A percentile compares a stretch with the other conserved stretches of the same genome.
Evolutionary conservation across 2,113 vertebrate species (phyloP).

Genomic region (Rhea americana): DNA sequence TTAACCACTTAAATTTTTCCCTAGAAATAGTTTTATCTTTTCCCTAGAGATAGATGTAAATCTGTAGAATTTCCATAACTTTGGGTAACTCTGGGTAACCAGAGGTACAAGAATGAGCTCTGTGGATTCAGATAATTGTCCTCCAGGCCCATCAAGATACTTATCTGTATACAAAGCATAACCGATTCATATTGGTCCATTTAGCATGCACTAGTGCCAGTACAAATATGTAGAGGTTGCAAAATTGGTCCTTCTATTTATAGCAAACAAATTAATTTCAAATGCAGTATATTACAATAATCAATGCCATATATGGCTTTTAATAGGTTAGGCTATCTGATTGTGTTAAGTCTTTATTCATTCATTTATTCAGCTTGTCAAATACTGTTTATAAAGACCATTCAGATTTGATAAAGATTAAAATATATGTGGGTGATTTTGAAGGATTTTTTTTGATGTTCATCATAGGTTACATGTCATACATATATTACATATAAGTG

Average conservation of each 20-base stretch:
- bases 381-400: not conserved
- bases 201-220: not conserved
- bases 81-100: not conserved
- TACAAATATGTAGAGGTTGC: not conserved
- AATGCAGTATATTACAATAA: not conserved
- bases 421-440: not conserved
- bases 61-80: not conserved
- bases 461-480: not conserved
- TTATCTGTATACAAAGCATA: not conserved
- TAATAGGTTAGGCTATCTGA: not conserved
- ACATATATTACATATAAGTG: not conserved
- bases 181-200: not conserved
- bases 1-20: not conserved
- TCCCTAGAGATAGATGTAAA: not conserved
- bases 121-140: not conserved
- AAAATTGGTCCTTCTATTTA: not conserved
- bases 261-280: not conserved
- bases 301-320: not conserved
- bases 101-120: not conserved
- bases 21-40: not conserved
- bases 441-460: not conserved
- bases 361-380: not conserved
- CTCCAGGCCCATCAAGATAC: not conserved
- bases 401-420: not conserved
- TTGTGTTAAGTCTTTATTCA: not conserved